Conservation (phyloP, 2,113 vertebrate species). For the Buteo buteo region DNA sequence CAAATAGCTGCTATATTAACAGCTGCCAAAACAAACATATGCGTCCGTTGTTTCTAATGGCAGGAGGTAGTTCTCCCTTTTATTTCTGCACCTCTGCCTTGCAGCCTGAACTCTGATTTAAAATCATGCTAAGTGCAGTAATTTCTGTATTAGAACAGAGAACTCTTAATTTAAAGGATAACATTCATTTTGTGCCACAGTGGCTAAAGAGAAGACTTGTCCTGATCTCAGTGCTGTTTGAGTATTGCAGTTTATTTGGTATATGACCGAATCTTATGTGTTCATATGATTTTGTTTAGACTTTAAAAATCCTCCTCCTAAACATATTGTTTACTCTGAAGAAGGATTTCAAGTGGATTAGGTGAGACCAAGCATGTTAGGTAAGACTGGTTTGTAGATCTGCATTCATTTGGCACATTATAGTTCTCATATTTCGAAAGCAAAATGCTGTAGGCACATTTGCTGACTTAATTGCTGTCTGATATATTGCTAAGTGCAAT, state of each 20-base stretch:
- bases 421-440: background rate
- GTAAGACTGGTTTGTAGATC: background rate
- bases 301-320: background rate
- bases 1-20: background rate
- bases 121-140: background rate
- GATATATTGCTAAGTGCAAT: background rate
- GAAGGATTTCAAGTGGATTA: background rate
- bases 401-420: background rate
- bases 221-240: background rate
- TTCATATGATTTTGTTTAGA: background rate
- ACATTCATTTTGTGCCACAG: background rate
- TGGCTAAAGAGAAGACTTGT: background rate
- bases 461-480: conserved; percentile 7
- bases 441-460: conserved; percentile 1
- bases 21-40: background rate
- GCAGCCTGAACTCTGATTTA: background rate
- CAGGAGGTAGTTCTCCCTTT: background rate
- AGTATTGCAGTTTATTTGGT: background rate
- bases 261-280: background rate
- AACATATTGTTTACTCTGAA: background rate
- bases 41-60: background rate
- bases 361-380: background rate
- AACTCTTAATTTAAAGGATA: background rate
- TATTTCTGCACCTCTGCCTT: background rate
- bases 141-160: background rate